Percentiles rank a stretch among this genome's conserved stretches.
Evolutionary conservation across 2,113 vertebrate genomes (phyloP).

Genomic region (Atractosteus spatula): DNA sequence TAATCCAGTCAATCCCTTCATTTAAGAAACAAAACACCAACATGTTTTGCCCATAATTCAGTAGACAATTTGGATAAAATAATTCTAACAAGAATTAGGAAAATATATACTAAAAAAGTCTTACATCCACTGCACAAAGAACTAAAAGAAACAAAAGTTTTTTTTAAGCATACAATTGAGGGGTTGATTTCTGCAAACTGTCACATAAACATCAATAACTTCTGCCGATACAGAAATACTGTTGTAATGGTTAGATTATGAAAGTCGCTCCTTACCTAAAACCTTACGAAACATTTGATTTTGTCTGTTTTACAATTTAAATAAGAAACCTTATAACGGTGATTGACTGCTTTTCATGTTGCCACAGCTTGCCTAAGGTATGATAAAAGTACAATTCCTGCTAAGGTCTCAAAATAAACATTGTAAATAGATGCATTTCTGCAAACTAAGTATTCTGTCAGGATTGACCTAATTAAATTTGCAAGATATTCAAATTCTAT

Average conservation of each 20-base stretch:
- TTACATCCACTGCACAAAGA: too few relatives aligned
- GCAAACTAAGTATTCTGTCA: slow-evolving; percentile 32
- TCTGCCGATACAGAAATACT: not conserved
- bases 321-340: not conserved
- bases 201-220: not conserved
- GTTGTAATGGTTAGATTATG: not conserved
- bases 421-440: slow-evolving; percentile 2
- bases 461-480: slow-evolving; percentile 39
- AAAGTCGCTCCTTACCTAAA: not conserved
- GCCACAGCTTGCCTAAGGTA: not conserved
- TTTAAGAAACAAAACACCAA: too few relatives aligned
- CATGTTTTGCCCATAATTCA: too few relatives aligned
- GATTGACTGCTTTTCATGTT: slow-evolving; percentile 4
- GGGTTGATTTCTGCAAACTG: not conserved
- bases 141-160: too few relatives aligned
- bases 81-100: too few relatives aligned
- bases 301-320: not conserved
- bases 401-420: not conserved
- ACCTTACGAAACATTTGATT: not conserved
- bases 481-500: slow-evolving; percentile 45
- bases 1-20: too few relatives aligned
- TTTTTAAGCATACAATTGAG: not conserved
- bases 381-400: not conserved
- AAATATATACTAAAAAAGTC: too few relatives aligned
- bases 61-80: too few relatives aligned